Evolutionary conservation across 2,113 vertebrate genomes (phyloP).

Genomic region (Hippocampus guttulatus): DNA sequence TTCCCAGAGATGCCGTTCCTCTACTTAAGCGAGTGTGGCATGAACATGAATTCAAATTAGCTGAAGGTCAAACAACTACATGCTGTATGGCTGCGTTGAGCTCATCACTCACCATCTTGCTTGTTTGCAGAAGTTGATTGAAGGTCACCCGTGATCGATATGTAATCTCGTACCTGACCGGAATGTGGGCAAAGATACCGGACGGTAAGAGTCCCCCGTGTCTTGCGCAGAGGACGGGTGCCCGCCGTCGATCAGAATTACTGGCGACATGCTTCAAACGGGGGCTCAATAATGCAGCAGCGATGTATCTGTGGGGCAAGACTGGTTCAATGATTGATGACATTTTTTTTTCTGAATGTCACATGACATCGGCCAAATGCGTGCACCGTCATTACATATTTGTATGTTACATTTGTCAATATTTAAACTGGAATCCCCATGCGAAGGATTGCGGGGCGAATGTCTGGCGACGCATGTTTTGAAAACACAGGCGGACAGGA

Average conservation of each 20-base stretch:
- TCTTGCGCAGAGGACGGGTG: neutral
- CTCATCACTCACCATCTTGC: neutral
- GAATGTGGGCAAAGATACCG: neutral
- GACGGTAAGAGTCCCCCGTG: neutral
- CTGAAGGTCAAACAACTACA: neutral
- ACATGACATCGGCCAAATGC: constrained; percentile 16
- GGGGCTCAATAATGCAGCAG: constrained; percentile 61
- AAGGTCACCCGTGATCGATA: neutral
- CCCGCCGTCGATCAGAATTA: constrained; percentile 56
- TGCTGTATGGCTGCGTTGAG: neutral
- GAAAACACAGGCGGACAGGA: constrained; percentile 18
- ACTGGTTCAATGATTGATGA: constrained; percentile 59
- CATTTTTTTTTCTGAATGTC: constrained; percentile 49
- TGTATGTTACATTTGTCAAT: constrained; percentile 11
- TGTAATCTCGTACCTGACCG: neutral
- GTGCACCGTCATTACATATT: constrained; percentile 14
- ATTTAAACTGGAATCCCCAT: constrained; percentile 18
- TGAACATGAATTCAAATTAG: neutral
- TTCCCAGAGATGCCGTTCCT: neutral
- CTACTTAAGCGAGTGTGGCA: neutral
- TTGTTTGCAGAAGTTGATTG: neutral
- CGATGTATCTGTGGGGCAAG: constrained; percentile 49
- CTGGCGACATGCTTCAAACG: constrained; percentile 56
- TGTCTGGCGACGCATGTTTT: constrained; percentile 51
- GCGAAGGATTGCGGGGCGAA: constrained; percentile 41